Evolutionary conservation across 1,140 invertebrate genomes (phyloP), one percentile per base, ranked within the genome.

Genomic region (Nasonia vitripennis): DNA sequence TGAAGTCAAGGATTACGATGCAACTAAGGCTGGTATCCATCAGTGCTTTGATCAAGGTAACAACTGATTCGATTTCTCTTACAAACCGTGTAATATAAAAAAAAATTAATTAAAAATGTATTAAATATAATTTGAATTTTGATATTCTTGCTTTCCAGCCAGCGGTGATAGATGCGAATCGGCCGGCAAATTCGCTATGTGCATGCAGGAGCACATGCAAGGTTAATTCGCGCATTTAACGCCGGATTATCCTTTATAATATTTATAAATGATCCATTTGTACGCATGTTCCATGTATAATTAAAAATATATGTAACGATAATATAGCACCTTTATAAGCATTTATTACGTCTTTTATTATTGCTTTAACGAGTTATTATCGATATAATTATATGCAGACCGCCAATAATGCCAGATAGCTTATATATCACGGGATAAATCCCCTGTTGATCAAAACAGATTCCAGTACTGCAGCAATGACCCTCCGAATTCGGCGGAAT

Each of bases 401-500:
- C 55, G 17, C 17, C 20, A n/a, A 62, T 62, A n/a, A 62, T 0
- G 5, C 55, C 7, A 62, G 3, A 62, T 62, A 45, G 73, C 34
- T 75, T 62, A 45, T 71, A 37, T 41, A 55, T 78, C 37, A 20
- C 10, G 51, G 27, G 3, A 62, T 78, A 17, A 78, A 62, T 78
- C 55, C 48, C 3, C 27, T 37, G 9, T 67, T 78, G 55, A 78
- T 78, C 48, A 27, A 37, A 78, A 78, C 77, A 55, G 27, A 78
- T 78, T 78, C 77, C 55, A 51, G 48, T 34, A 14, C 55, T 34
- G 55, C 55, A 78, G 11, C 75, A 31, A 78, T 78, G 31, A 78
- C 17, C 17, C 34, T 78, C 77, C 48, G 34, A 62, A 62, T 31
- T 37, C 51, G 12, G 23, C 27, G 51, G 27, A 62, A 78, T 78